Base-by-base conservation (phyloP, 2,113 vertebrate species). In the Oostethus manadensis region DNA sequence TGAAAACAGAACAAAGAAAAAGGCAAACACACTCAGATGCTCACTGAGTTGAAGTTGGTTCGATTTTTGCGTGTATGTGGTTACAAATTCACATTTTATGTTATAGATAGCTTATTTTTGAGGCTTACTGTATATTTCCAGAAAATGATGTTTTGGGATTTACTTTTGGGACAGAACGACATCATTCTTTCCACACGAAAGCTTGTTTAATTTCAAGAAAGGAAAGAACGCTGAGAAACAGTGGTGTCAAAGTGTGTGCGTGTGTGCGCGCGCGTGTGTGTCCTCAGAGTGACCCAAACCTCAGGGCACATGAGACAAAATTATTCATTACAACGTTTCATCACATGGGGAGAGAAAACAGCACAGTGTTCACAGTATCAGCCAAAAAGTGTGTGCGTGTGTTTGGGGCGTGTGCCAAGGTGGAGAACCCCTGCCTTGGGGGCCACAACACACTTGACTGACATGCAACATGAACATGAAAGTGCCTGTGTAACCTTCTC, bases 351-450 rank as follows among this genome's bases (percentile, higher is more conserved):
- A 50, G 72, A 70, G 73, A 61, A 62, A 61, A 17, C 49, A 69
- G 9, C 69, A 74, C 3, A n/a, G n/a, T 59, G 60, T 74, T 54
- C 56, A 4, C 68, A 73, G 57, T 47, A 56, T 64, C 63, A 81
- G 81, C 70, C 77, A 80, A 71, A n/a, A 22, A 38, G n/a, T 58
- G 49, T 46, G 56, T 66, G 63, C 63, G 58, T 44, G 53, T 23
- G 58, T 50, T 67, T 38, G 15, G 65, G 35, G 65, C 62, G 51
- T 47, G 71, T 79, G 81, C 74, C 82, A 82, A 79, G 74, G 59
- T 51, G 82, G 79, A 86, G 82, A 87, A 51, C 74, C 84, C 81
- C 78, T 62, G 81, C 85, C 84, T 76, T 11, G 79, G 80, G 81
- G 84, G 68, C 73, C 62, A 56, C 58, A 68, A 57, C 57, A 84